phyloP scores from a whole-genome alignment of 1,140 invertebrate genomes.

The Helicorthomorpha holstii region DNA sequence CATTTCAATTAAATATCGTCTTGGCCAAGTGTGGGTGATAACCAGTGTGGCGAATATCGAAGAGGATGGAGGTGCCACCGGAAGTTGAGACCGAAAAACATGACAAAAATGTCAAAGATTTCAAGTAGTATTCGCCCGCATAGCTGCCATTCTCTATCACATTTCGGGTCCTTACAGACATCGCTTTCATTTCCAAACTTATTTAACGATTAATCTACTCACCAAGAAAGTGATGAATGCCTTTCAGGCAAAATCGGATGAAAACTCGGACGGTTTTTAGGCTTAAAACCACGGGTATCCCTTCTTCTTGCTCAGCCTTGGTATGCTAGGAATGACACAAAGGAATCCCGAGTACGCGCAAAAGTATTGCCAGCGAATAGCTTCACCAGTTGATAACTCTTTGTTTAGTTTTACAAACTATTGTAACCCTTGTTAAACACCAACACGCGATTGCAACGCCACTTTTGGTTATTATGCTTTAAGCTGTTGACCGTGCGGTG shows the following conservation, averaged over 20 bases:
- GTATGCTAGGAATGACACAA: constrained; percentile 87
- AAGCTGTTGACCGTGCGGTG: too few relatives aligned
- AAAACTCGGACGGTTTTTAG: constrained; percentile 41
- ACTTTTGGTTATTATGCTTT: too few relatives aligned
- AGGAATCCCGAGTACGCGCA: constrained; percentile 83
- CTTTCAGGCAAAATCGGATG: constrained; percentile 6
- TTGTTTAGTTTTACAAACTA: too few relatives aligned
- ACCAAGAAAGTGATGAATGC: constrained; percentile 31
- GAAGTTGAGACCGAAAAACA: constrained; percentile 40
- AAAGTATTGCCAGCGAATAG: constrained; percentile 56
- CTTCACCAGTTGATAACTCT: too few relatives aligned
- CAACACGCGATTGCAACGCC: too few relatives aligned
- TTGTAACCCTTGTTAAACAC: too few relatives aligned
- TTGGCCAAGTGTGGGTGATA: too few relatives aligned
- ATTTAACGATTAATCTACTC: constrained; percentile 27
- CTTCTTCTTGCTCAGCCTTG: constrained; percentile 72
- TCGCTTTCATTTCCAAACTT: constrained; percentile 8
- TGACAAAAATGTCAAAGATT: constrained; percentile 63
- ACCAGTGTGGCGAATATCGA: too few relatives aligned
- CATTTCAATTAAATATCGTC: too few relatives aligned
- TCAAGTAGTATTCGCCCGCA: constrained; percentile 48
- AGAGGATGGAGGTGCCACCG: too few relatives aligned
- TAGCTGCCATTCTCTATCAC: constrained; percentile 46
- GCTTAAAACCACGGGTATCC: constrained; percentile 55
- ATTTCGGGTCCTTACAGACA: constrained; percentile 11